Evolutionary conservation across 2,113 vertebrate genomes (phyloP).

Genomic region (Peromyscus polionotus): DNA sequence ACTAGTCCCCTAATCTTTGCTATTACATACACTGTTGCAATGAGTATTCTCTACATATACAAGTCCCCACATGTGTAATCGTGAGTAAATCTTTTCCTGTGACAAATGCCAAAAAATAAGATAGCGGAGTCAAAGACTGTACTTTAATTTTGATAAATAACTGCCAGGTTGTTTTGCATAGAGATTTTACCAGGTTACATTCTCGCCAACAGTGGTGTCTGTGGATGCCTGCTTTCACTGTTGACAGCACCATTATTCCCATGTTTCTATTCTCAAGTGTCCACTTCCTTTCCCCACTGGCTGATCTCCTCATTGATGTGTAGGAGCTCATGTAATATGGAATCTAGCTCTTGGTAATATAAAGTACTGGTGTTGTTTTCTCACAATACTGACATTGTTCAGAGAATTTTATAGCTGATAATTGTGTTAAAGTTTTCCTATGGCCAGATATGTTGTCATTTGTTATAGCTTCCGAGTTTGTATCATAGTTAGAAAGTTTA

Average conservation of each 20-base stretch:
- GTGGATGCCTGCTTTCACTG: neutral
- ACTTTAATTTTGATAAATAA: slow-evolving; percentile 22
- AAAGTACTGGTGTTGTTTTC: slow-evolving; percentile 24
- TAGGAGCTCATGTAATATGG: slow-evolving; percentile 26
- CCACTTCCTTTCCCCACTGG: neutral
- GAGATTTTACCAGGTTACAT: neutral
- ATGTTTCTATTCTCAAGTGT: neutral
- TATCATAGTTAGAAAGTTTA: slow-evolving; percentile 8
- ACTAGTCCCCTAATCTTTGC: slow-evolving; percentile 25
- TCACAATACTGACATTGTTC: slow-evolving; percentile 9
- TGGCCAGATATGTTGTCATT: neutral
- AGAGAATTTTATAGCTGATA: slow-evolving; percentile 19
- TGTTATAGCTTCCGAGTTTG: slow-evolving; percentile 41
- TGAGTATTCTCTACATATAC: slow-evolving; percentile 1
- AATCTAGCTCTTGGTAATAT: slow-evolving; percentile 1
- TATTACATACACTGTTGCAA: neutral
- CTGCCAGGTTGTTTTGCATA: neutral
- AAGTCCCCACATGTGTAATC: neutral
- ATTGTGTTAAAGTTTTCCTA: slow-evolving; percentile 4
- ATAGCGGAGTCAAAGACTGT: slow-evolving; percentile 19
- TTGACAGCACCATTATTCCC: neutral
- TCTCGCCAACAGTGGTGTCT: neutral
- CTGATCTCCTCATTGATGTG: slow-evolving; percentile 42
- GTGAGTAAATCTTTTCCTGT: slow-evolving; percentile 49
- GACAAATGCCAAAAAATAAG: slow-evolving; percentile 50